Evolutionary conservation across 2,888 invertebrate genomes (phyloP).

Genomic region (Steinernema carpocapsae): DNA sequence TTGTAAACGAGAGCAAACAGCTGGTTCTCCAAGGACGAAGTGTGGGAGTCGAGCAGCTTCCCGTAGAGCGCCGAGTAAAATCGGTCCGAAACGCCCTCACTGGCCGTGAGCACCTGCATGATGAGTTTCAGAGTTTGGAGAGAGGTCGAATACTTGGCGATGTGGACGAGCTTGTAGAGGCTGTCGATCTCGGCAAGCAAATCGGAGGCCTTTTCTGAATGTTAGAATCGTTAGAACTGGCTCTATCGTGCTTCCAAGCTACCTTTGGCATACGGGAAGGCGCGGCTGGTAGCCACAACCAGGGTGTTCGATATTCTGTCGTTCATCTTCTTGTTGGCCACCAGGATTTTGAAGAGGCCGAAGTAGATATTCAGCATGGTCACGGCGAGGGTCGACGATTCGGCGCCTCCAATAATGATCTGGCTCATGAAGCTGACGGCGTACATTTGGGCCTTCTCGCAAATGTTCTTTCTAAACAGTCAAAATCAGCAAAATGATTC

Average conservation of each 20-base stretch:
- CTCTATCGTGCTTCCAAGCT: slow-evolving; percentile 35
- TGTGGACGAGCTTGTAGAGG: slow-evolving; percentile 81
- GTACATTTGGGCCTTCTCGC: slow-evolving; percentile 86
- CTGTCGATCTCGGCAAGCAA: slow-evolving; percentile 78
- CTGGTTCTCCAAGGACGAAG: slow-evolving; percentile 76
- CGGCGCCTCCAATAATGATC: slow-evolving; percentile 75
- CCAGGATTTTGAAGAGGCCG: slow-evolving; percentile 86
- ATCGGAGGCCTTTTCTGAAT: slow-evolving; percentile 67
- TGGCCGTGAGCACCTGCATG: slow-evolving; percentile 74
- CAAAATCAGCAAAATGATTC: not conserved
- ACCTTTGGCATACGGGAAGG: slow-evolving; percentile 81
- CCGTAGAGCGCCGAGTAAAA: slow-evolving; percentile 85
- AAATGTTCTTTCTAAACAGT: slow-evolving; percentile 80
- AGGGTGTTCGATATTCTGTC: slow-evolving; percentile 84
- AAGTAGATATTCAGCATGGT: slow-evolving; percentile 89
- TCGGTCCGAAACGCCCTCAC: slow-evolving; percentile 71
- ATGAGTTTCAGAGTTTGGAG: slow-evolving; percentile 75
- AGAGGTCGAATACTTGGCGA: slow-evolving; percentile 78
- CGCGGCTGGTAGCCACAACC: slow-evolving; percentile 82
- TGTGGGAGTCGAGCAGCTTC: slow-evolving; percentile 79
- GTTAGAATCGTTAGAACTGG: slow-evolving; percentile 57
- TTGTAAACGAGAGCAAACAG: slow-evolving; percentile 86
- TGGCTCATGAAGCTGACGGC: slow-evolving; percentile 88
- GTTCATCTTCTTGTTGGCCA: slow-evolving; percentile 77
- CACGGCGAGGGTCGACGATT: slow-evolving; percentile 78